Conservation (phyloP, 1,140 invertebrate species). For the Leptinotarsa lineolata region DNA sequence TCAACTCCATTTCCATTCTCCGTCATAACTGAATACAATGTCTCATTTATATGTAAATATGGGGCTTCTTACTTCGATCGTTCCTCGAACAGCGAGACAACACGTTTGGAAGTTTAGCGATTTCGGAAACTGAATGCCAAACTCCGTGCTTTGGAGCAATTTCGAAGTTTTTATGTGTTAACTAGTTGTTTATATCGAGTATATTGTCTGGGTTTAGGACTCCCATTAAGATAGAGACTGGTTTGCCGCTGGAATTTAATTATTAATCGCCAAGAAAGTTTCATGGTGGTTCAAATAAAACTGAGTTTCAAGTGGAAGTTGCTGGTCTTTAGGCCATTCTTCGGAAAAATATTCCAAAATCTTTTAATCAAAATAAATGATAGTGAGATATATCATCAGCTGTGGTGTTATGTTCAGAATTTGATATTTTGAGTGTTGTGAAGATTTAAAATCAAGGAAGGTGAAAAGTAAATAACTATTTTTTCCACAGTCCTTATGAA, state of each 20-base stretch:
- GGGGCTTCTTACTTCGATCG: background rate
- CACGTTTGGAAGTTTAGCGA: background rate
- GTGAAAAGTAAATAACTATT: too few relatives aligned
- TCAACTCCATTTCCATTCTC: background rate
- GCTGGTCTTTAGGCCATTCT: too few relatives aligned
- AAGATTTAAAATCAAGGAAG: too few relatives aligned
- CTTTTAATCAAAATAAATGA: too few relatives aligned
- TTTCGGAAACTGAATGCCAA: background rate
- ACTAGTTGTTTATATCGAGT: constrained; percentile 15
- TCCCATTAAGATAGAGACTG: background rate
- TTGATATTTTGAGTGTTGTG: too few relatives aligned
- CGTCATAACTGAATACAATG: constrained; percentile 12
- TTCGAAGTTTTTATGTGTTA: constrained; percentile 22
- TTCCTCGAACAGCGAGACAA: background rate
- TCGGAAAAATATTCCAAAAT: too few relatives aligned
- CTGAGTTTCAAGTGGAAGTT: background rate
- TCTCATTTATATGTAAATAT: constrained; percentile 20
- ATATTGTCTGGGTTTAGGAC: background rate
- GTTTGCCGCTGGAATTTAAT: constrained; percentile 7
- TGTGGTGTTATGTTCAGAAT: too few relatives aligned
- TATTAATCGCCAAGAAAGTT: background rate
- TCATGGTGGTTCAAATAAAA: background rate
- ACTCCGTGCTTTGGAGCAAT: background rate
- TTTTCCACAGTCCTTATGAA: too few relatives aligned
- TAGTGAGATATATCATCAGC: too few relatives aligned